phyloP scores from a whole-genome alignment of 2,797 vertebrate species.

The Potorous gilbertii region DNA sequence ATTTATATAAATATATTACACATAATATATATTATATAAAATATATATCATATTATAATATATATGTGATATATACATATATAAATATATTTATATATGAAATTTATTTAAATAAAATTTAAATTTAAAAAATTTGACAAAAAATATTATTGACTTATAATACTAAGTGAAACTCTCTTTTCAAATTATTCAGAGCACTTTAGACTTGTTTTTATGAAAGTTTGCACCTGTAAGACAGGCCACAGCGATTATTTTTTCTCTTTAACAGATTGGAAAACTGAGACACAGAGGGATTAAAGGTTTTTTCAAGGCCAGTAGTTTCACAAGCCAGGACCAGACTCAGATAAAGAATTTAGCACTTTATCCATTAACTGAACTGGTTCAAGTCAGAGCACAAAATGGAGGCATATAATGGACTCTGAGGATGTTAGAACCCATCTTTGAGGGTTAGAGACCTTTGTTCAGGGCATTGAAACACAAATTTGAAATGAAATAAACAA shows the following conservation, averaged over 20 bases:
- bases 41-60: too few species aligned
- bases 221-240: neutral
- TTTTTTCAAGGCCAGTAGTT: neutral
- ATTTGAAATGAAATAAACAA: slow-evolving; percentile 64
- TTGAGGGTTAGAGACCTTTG: slow-evolving; percentile 64
- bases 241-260: neutral
- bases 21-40: too few species aligned
- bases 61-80: too few species aligned
- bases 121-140: too few species aligned
- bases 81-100: too few species aligned
- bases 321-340: slow-evolving; percentile 36
- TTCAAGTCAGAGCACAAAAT: slow-evolving; percentile 61
- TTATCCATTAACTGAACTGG: slow-evolving; percentile 22
- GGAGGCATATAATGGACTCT: slow-evolving; percentile 48
- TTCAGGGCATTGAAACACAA: slow-evolving; percentile 72
- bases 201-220: neutral
- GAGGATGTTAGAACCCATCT: slow-evolving; percentile 74
- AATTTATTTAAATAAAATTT: too few species aligned
- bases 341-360: neutral
- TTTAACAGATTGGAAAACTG: neutral
- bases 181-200: neutral
- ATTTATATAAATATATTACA: too few species aligned
- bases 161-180: neutral
- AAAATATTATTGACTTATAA: neutral
- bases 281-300: slow-evolving; percentile 6